Conservation (phyloP, 2,888 invertebrate species). For the Tetragonula carbonaria region DNA sequence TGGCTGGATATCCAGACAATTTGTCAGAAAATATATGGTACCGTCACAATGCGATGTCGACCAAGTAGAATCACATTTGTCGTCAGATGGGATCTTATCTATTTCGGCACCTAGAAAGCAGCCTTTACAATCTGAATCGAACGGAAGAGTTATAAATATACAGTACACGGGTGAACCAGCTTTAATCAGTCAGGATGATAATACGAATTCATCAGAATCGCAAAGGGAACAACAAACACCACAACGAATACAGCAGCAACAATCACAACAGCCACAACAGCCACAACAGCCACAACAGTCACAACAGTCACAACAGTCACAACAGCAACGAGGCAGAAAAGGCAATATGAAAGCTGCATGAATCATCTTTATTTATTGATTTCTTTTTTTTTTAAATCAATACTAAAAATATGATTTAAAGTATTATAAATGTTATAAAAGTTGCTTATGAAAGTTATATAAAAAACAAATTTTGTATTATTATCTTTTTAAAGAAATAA, state of each 20-base stretch:
- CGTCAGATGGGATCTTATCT: constrained; percentile 92
- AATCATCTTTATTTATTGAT: constrained; percentile 7
- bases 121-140: constrained; percentile 62
- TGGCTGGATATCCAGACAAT: constrained; percentile 92
- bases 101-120: constrained; percentile 89
- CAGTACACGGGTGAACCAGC: constrained; percentile 73
- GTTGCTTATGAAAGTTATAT: background rate
- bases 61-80: constrained; percentile 90
- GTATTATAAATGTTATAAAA: too few relatives aligned
- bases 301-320: constrained; percentile 9
- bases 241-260: constrained; percentile 26
- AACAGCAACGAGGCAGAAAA: constrained; percentile 30
- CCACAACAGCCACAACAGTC: constrained; percentile 11
- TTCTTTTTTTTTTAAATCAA: background rate
- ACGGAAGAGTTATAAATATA: constrained; percentile 67
- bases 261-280: constrained; percentile 27
- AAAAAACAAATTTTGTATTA: constrained; percentile 21
- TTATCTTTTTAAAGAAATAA: constrained; percentile 11
- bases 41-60: constrained; percentile 89
- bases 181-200: constrained; percentile 44
- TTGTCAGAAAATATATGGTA: constrained; percentile 89
- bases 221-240: constrained; percentile 23
- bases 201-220: background rate
- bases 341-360: constrained; percentile 18
- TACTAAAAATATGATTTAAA: too few relatives aligned